Evolutionary conservation across 2,888 invertebrate species (phyloP).

Genomic region (Galerucella calmariensis): DNA sequence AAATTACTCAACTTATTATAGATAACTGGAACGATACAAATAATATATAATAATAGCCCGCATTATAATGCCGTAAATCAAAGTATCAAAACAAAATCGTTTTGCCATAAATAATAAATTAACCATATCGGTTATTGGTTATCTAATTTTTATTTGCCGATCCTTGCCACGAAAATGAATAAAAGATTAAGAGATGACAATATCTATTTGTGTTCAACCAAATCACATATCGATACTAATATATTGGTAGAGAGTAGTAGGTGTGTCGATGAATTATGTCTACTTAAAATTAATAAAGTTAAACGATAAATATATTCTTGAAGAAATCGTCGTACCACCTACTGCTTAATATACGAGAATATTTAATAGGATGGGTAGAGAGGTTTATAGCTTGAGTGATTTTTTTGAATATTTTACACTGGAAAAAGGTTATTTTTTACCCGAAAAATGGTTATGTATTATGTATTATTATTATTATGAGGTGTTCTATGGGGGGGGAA

Average conservation of each 20-base stretch:
- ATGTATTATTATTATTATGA: no score
- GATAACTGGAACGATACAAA: no score
- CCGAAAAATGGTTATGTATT: no score
- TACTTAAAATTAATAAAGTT: conserved; percentile 29
- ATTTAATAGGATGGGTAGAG: not conserved
- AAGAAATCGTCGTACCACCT: conserved; percentile 30
- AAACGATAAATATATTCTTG: conserved; percentile 21
- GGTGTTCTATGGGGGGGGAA: no score
- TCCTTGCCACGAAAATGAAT: conserved; percentile 15
- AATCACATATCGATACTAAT: conserved; percentile 3
- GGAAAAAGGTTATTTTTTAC: not conserved
- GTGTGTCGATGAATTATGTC: conserved; percentile 29
- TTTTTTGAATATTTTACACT: not conserved
- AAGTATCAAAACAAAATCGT: conserved; percentile 2
- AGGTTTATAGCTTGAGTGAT: not conserved
- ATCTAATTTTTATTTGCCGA: conserved; percentile 14
- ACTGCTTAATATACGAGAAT: conserved; percentile 27
- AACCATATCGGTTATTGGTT: conserved; percentile 1
- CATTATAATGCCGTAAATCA: conserved; percentile 1
- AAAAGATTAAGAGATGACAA: conserved; percentile 27
- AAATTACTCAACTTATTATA: no score
- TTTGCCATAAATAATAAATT: not conserved
- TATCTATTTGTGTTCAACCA: conserved; percentile 12
- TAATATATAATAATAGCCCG: not conserved
- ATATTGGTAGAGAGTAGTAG: conserved; percentile 17